Base-by-base conservation (phyloP, 2,888 invertebrate species). In the Xestia rhomboidea region DNA sequence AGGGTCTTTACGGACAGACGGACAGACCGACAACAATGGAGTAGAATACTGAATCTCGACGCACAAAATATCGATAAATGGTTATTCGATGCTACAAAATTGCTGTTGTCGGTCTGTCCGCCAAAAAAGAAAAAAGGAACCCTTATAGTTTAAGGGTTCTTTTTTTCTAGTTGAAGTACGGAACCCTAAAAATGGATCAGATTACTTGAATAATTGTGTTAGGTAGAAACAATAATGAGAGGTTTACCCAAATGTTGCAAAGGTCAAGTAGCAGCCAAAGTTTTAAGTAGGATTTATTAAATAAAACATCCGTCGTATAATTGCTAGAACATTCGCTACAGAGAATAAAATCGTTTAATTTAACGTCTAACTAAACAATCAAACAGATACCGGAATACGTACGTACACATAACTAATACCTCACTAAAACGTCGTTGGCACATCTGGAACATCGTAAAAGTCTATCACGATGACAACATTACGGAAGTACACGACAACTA, bases 371-470 rank as follows among this genome's bases (percentile, higher is more conserved):
- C 21, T 60, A 60, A 30, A 21, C 34, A 60, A 60, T 10, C 30
- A 34, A 30, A 34, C 30, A 34, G 3, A 71, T 18, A n/a, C 8
- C 7, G 2, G 8, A 21, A 27, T 27, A 21, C 8, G 1, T 49
- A 15, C 38, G n/a, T n/a, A 27, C 38, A 21, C 30, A 18, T 34
- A 34, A 27, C 38, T 41, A 51, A 18, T 69, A 38, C n/a, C 41
- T 24, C n/a, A 54, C 10, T 54, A 30, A n/a, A 51, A 57, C 27
- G 15, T 34, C 6, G 15, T 73, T 57, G n/a, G n/a, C 15, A 21
- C 18, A 27, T 60, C 38, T 27, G 18, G 38, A 46, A 72, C 57
- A 60, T 57, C 54, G 15, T 82, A 81, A 73, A 82, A 70, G n/a
- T 63, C 27, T 57, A 30, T 24, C 30, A 15, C 8, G 21, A 34